Evolutionary conservation across 2,797 vertebrate species (phyloP).

Genomic region (Otolemur crassicaudatus): DNA sequence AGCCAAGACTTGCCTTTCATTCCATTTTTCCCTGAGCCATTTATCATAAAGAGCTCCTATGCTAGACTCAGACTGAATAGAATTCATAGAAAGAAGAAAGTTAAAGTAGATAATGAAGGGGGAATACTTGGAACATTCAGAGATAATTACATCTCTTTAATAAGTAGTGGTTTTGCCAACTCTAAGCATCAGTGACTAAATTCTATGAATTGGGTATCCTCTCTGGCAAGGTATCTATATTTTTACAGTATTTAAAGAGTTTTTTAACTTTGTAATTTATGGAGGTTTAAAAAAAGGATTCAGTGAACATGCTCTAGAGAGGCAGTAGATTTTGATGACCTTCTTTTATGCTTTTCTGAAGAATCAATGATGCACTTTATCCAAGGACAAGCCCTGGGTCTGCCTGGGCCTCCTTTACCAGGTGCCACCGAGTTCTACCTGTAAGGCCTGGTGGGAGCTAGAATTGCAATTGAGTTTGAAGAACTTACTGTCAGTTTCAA

Average conservation of each 20-base stretch:
- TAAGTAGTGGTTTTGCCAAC: background rate
- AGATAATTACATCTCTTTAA: slow-evolving; percentile 28
- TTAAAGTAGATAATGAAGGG: background rate
- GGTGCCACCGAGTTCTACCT: background rate
- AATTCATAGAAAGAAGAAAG: background rate
- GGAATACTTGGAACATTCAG: background rate
- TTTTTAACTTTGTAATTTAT: slow-evolving; percentile 28
- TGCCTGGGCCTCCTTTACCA: background rate
- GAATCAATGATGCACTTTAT: background rate
- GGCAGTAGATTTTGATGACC: background rate
- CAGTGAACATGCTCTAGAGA: background rate
- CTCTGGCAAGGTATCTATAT: background rate
- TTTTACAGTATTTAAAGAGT: background rate
- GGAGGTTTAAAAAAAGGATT: background rate
- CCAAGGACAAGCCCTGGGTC: background rate
- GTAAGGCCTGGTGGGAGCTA: background rate
- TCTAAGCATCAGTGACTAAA: background rate
- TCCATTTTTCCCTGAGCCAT: background rate
- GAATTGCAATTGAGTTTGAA: background rate
- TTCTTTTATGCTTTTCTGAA: background rate
- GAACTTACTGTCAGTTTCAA: background rate
- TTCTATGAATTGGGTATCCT: background rate
- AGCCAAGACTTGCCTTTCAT: background rate
- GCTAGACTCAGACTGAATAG: background rate
- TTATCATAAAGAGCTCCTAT: background rate